Evolutionary conservation across 1,140 invertebrate species (phyloP).

Genomic region (Brachionus koreanus): DNA sequence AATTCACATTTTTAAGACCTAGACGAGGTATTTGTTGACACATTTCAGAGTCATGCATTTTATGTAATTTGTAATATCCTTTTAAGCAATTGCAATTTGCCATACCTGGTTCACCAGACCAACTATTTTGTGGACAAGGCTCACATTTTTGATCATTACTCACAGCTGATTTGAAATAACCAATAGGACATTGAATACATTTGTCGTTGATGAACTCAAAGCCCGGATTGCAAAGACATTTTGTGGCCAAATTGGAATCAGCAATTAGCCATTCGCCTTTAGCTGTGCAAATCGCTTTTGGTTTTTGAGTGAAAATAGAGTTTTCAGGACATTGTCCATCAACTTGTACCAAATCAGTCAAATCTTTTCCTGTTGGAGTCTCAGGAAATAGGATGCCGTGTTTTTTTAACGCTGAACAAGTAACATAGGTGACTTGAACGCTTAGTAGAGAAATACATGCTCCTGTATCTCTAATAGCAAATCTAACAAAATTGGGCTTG

Average conservation of each 20-base stretch:
- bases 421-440: constrained; percentile 9
- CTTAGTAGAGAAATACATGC: constrained; percentile 42
- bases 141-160: constrained; percentile 42
- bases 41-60: background rate
- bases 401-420: background rate
- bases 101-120: background rate
- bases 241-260: constrained; percentile 18
- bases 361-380: constrained; percentile 36
- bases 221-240: constrained; percentile 13
- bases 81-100: constrained; percentile 19
- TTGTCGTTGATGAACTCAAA: constrained; percentile 21
- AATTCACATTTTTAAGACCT: background rate
- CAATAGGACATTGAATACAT: constrained; percentile 18
- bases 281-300: constrained; percentile 31
- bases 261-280: constrained; percentile 43
- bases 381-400: constrained; percentile 9
- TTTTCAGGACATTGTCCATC: constrained; percentile 20
- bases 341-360: constrained; percentile 39
- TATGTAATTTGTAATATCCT: constrained; percentile 13
- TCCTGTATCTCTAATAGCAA: constrained; percentile 33
- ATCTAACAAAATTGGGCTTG: background rate
- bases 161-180: constrained; percentile 8
- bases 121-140: constrained; percentile 42
- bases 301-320: background rate
- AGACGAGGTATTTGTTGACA: background rate